These are phyloP conservation scores for Fistularia tabacaria DNA, from an alignment of 2,797 vertebrate genomes.

Conservation along the genomic window DNA sequence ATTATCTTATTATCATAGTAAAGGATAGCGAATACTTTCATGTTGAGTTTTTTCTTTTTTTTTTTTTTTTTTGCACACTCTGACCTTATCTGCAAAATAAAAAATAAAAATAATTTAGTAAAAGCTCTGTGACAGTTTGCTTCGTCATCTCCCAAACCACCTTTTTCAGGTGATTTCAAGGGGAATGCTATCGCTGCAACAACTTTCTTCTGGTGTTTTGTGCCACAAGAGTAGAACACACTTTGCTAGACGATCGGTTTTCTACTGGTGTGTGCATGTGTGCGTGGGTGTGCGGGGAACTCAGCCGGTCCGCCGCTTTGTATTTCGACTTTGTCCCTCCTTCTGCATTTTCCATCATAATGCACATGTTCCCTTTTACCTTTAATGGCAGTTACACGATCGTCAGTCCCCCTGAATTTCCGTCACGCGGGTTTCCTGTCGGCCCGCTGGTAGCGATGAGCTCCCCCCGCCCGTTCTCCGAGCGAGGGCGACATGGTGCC, in stretches of 20 bases:
- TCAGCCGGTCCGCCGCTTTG: neutral
- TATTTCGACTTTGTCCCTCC: neutral
- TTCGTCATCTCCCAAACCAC: constrained; percentile 38
- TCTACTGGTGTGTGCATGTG: too few relatives aligned
- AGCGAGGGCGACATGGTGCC: constrained; percentile 56
- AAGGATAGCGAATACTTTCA: constrained; percentile 50
- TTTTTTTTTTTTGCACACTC: constrained; percentile 21
- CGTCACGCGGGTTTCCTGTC: constrained; percentile 37
- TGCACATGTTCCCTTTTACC: constrained; percentile 18
- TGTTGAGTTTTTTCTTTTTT: constrained; percentile 18
- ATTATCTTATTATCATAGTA: constrained; percentile 53
- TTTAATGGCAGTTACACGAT: constrained; percentile 33
- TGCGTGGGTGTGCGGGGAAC: too few relatives aligned
- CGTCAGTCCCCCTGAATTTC: constrained; percentile 29
- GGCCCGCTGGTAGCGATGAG: constrained; percentile 50
- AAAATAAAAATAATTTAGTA: constrained; percentile 30
- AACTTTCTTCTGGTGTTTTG: constrained; percentile 2
- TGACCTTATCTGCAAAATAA: constrained; percentile 48
- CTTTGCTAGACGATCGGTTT: neutral
- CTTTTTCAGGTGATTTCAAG: constrained; percentile 34
- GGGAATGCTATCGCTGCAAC: constrained; percentile 8
- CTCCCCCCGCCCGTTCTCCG: constrained; percentile 42
- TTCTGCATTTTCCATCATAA: constrained; percentile 5
- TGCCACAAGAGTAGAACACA: neutral
- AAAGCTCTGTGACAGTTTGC: constrained; percentile 33